These are phyloP conservation scores for Polyodon spathula DNA, from an alignment of 2,113 vertebrate species.

Conservation along the genomic window DNA sequence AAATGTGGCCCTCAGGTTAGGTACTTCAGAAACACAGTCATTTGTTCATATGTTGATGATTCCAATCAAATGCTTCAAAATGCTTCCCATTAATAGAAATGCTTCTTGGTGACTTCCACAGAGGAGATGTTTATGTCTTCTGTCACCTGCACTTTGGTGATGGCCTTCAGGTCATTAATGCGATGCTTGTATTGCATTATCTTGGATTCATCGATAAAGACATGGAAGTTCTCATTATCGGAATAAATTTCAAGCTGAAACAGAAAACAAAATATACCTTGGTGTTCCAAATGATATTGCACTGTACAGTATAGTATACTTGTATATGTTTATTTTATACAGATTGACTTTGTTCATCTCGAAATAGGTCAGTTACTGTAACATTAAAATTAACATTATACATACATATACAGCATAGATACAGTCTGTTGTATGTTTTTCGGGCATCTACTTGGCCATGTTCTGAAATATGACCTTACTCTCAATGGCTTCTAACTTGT, in stretches of 20 bases:
- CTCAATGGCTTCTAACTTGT: too few species aligned
- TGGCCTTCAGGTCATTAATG: conserved; percentile 46
- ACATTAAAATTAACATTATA: too few species aligned
- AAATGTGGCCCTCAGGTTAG: conserved; percentile 12
- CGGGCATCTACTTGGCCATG: too few species aligned
- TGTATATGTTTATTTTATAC: too few species aligned
- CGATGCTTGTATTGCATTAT: conserved; percentile 59
- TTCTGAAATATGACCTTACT: too few species aligned
- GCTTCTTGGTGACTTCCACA: conserved; percentile 55
- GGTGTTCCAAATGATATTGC: too few species aligned
- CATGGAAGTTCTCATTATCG: conserved; percentile 56
- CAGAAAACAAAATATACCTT: not conserved
- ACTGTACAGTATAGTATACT: too few species aligned
- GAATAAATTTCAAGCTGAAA: conserved; percentile 65
- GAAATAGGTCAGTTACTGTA: too few species aligned
- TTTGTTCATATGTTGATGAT: conserved; percentile 2
- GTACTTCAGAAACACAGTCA: not conserved
- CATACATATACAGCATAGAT: too few species aligned
- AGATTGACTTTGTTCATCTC: too few species aligned
- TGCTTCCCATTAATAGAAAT: conserved; percentile 32
- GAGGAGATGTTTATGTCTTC: conserved; percentile 57
- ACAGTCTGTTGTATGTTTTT: too few species aligned
- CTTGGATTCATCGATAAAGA: conserved; percentile 54
- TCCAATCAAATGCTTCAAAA: not conserved
- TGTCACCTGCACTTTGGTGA: conserved; percentile 60